Evolutionary conservation across 2,113 vertebrate genomes (phyloP).

Genomic region (Numida meleagris): DNA sequence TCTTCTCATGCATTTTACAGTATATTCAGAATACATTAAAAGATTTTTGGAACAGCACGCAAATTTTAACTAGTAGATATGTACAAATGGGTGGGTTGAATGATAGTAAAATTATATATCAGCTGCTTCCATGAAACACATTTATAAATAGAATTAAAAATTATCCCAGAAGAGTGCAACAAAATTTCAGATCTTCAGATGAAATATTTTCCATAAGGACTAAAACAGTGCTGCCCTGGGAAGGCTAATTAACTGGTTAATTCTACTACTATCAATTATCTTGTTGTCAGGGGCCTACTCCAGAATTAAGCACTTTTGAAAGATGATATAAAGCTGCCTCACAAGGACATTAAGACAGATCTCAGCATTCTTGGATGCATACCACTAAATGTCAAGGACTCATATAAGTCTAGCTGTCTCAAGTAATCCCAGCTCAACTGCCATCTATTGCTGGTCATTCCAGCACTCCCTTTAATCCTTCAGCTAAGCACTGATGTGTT

Average conservation of each 20-base stretch:
- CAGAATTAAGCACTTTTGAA: not conserved
- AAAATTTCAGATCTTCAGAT: not conserved
- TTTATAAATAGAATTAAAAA: not conserved
- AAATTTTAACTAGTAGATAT: not conserved
- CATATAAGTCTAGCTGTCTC: not conserved
- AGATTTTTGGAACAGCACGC: not conserved
- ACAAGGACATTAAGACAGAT: not conserved
- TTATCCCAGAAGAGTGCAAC: not conserved
- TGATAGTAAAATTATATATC: not conserved
- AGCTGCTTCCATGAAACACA: not conserved
- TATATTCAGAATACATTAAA: not conserved
- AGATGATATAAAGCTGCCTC: not conserved
- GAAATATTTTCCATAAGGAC: not conserved
- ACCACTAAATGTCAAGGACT: not conserved
- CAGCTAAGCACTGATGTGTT: not conserved
- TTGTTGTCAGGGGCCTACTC: not conserved
- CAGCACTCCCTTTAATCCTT: not conserved
- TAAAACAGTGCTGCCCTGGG: not conserved
- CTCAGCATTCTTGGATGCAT: not conserved
- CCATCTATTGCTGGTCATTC: not conserved
- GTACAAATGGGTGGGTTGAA: not conserved
- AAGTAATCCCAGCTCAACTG: not conserved
- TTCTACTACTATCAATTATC: not conserved
- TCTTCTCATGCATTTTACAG: not conserved
- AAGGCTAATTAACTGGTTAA: rapidly evolving